Conservation (phyloP, 2,113 vertebrate species). For the Salvator merianae region DNA sequence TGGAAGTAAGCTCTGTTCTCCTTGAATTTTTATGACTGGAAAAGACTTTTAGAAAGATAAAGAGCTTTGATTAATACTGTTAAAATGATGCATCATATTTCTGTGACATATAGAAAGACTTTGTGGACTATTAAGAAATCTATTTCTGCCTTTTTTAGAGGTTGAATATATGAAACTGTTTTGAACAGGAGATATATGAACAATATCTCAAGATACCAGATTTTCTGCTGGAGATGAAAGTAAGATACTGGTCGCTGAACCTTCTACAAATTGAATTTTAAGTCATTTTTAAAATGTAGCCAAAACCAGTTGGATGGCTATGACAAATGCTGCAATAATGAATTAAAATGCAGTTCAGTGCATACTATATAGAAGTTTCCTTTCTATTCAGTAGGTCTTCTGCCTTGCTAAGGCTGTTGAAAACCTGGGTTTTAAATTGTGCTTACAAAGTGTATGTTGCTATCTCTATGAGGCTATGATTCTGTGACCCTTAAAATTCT, state of each 20-base stretch:
- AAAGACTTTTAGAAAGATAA: constrained; percentile 6
- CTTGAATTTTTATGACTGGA: neutral
- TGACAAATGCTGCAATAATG: neutral
- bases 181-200: neutral
- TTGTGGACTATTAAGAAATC: neutral
- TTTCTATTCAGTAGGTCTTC: neutral
- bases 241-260: neutral
- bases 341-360: neutral
- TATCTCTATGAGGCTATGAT: no score
- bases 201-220: neutral
- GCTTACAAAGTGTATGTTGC: no score
- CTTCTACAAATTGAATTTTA: neutral
- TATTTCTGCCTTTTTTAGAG: neutral
- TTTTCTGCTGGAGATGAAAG: constrained; percentile 21
- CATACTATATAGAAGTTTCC: neutral
- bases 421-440: neutral
- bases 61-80: neutral
- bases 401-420: neutral
- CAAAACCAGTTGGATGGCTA: neutral
- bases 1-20: neutral
- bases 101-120: neutral
- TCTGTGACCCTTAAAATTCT: no score
- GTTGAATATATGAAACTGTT: neutral
- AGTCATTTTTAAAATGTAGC: neutral
- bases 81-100: constrained; percentile 9